These are phyloP conservation scores for Diprion similis DNA, from an alignment of 1,140 invertebrate species.

Conservation along the genomic window DNA sequence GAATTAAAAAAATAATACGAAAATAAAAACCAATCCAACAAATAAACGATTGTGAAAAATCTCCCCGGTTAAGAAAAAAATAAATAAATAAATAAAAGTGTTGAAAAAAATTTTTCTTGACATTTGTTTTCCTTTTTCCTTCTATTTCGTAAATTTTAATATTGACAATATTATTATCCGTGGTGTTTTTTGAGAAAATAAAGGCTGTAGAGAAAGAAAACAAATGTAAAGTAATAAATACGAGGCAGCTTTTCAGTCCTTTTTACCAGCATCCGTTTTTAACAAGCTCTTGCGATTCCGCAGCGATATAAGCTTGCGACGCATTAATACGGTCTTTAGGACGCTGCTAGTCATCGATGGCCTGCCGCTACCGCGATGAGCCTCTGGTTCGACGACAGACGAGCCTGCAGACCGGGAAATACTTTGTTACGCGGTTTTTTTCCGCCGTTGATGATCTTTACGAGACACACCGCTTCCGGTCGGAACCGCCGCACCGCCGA, in stretches of 20 bases:
- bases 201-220: background rate
- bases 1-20: background rate
- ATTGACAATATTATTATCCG: background rate
- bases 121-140: background rate
- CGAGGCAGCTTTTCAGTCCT: slow-evolving; percentile 24
- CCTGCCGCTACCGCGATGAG: slow-evolving; percentile 43
- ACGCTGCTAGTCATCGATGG: slow-evolving; percentile 41
- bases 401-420: slow-evolving; percentile 42
- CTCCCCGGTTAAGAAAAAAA: background rate
- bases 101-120: background rate
- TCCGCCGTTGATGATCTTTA: slow-evolving; percentile 41
- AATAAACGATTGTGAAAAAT: background rate
- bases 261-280: slow-evolving; percentile 35
- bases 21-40: background rate
- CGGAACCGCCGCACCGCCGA: slow-evolving; percentile 24
- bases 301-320: slow-evolving; percentile 43
- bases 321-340: slow-evolving; percentile 52
- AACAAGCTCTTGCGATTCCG: slow-evolving; percentile 46
- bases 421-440: slow-evolving; percentile 64
- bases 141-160: background rate
- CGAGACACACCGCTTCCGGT: slow-evolving; percentile 24
- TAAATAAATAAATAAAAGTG: no score
- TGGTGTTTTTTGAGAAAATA: background rate
- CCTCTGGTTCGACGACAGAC: slow-evolving; percentile 30
- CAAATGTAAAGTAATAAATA: background rate